Conservation (phyloP, 2,113 vertebrate genomes). For the Myrmecophaga tridactyla region DNA sequence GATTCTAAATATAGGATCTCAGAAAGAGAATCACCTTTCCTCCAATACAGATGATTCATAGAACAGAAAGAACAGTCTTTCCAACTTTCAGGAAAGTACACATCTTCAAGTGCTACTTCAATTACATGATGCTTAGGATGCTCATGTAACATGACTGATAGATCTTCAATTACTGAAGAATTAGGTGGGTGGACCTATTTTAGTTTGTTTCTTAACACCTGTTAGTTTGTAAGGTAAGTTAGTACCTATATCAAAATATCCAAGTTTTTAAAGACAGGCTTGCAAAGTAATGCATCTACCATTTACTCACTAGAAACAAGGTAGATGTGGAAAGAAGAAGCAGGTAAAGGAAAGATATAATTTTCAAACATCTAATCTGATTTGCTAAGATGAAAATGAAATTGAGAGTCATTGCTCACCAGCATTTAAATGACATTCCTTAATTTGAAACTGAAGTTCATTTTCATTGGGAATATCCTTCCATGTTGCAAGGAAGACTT, state of each 20-base stretch:
- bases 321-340: neutral
- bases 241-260: constrained; percentile 7
- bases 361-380: constrained; percentile 16
- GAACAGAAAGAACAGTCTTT: neutral
- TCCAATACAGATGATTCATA: neutral
- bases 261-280: neutral
- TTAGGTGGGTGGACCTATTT: neutral
- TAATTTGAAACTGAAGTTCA: constrained; percentile 99
- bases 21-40: neutral
- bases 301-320: neutral
- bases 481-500: constrained; percentile 99
- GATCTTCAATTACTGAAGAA: neutral
- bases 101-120: neutral
- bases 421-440: constrained; percentile 98
- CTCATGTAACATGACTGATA: neutral
- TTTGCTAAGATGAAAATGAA: constrained; percentile 31
- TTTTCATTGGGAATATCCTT: constrained; percentile 99
- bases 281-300: constrained; percentile 8
- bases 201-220: neutral
- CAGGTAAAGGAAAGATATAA: neutral
- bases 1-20: constrained; percentile 6
- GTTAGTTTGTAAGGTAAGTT: neutral
- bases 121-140: neutral
- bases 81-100: neutral
- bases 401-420: constrained; percentile 83